Evolutionary conservation across 2,797 vertebrate species (phyloP).

Genomic region (Anguilla anguilla): DNA sequence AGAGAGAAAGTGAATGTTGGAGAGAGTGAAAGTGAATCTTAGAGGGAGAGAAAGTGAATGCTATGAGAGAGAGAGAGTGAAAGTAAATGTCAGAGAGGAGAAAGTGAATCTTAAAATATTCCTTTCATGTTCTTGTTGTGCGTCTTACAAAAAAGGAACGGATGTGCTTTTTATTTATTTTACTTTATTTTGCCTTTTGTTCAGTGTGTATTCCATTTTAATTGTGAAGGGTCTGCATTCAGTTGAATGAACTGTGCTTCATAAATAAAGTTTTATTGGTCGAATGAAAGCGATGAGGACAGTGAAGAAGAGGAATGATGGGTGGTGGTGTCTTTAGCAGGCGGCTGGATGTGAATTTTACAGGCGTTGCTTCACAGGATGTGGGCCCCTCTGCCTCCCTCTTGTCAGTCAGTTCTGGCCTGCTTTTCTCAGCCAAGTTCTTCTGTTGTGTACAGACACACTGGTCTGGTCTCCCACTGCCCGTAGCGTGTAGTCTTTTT

Average conservation of each 20-base stretch:
- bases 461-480: not conserved
- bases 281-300: no score
- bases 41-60: not conserved
- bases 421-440: conserved; percentile 7
- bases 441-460: not conserved
- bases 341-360: not conserved
- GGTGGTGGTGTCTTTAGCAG: not conserved
- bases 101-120: not conserved
- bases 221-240: not conserved
- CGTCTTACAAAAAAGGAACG: no score
- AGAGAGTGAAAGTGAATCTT: not conserved
- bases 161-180: not conserved
- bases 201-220: not conserved
- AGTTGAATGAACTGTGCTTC: not conserved
- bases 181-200: not conserved
- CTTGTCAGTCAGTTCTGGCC: not conserved
- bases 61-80: not conserved
- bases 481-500: not conserved
- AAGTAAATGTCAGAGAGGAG: not conserved
- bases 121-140: not conserved
- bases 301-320: not conserved
- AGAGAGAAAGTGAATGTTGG: not conserved
- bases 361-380: conserved; percentile 22
- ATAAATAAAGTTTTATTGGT: not conserved
- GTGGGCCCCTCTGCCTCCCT: conserved; percentile 12